These are phyloP conservation scores for Mareca strepera DNA, from an alignment of 2,797 vertebrate genomes.

Conservation along the genomic window DNA sequence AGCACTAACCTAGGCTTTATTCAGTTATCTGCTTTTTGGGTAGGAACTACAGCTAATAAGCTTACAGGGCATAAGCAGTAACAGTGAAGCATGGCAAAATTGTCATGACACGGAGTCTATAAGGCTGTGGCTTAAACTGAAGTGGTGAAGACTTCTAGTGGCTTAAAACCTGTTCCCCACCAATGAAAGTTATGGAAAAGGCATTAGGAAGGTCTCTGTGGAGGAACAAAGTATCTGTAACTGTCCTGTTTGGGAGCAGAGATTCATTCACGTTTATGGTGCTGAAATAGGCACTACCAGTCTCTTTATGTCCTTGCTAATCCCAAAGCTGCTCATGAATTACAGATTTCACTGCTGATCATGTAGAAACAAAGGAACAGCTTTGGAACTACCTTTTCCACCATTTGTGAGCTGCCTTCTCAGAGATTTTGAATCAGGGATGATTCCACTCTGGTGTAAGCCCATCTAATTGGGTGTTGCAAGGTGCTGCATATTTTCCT, in stretches of 20 bases:
- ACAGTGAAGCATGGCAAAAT: background rate
- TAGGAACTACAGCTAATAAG: background rate
- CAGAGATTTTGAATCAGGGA: background rate
- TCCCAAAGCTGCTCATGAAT: background rate
- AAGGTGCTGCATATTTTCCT: background rate
- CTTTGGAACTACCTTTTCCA: background rate
- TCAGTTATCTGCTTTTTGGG: background rate
- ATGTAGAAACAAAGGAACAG: background rate
- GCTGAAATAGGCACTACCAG: background rate
- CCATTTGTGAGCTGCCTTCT: background rate
- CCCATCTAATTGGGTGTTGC: background rate
- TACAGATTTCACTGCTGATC: background rate
- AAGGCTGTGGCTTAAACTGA: background rate
- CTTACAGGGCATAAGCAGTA: background rate
- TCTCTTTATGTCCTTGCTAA: background rate
- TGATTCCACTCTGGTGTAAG: background rate
- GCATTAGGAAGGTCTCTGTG: background rate
- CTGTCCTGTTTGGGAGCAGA: background rate
- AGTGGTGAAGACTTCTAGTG: background rate
- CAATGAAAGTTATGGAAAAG: background rate
- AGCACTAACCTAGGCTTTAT: background rate
- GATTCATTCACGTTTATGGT: background rate
- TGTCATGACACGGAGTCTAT: background rate
- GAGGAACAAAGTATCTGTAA: background rate
- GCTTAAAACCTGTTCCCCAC: background rate